Conservation (phyloP, 1,140 invertebrate species). For the Nymphalis io region DNA sequence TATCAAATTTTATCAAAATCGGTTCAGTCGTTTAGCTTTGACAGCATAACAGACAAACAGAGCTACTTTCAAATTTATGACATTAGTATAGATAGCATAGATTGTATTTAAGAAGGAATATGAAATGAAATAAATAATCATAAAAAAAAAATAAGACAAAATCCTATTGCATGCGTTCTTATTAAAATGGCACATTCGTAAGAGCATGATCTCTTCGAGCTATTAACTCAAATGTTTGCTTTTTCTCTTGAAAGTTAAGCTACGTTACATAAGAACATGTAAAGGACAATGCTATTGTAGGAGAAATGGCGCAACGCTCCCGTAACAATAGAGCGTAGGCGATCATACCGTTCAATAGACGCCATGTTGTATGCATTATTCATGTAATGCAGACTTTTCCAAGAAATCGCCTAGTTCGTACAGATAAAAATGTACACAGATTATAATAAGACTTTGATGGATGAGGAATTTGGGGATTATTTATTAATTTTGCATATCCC, state of each 20-base stretch:
- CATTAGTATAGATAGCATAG: no score
- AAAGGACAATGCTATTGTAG: slow-evolving; percentile 46
- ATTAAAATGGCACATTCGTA: slow-evolving; percentile 12
- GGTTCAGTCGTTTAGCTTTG: no score
- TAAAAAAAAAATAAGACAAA: not conserved
- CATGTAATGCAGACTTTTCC: slow-evolving; percentile 41
- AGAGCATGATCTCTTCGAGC: slow-evolving; percentile 25
- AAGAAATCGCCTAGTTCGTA: slow-evolving; percentile 29
- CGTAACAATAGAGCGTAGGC: slow-evolving; percentile 41
- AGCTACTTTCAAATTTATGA: no score
- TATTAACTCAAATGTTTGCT: slow-evolving; percentile 38
- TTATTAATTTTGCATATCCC: not conserved
- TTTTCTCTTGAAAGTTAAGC: slow-evolving; percentile 34
- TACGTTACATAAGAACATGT: slow-evolving; percentile 34
- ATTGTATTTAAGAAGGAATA: not conserved
- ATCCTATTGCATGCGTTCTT: not conserved
- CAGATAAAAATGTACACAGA: slow-evolving; percentile 17
- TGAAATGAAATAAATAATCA: not conserved
- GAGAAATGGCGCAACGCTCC: slow-evolving; percentile 37
- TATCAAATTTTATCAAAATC: no score
- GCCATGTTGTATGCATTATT: slow-evolving; percentile 43
- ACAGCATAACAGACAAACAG: no score
- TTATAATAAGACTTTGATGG: slow-evolving; percentile 10
- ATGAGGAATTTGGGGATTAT: not conserved
- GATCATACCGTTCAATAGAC: slow-evolving; percentile 47